These are phyloP conservation scores for Muricea muricata DNA, from an alignment of 92 coral and sea anemone species.

Conservation along the genomic window DNA sequence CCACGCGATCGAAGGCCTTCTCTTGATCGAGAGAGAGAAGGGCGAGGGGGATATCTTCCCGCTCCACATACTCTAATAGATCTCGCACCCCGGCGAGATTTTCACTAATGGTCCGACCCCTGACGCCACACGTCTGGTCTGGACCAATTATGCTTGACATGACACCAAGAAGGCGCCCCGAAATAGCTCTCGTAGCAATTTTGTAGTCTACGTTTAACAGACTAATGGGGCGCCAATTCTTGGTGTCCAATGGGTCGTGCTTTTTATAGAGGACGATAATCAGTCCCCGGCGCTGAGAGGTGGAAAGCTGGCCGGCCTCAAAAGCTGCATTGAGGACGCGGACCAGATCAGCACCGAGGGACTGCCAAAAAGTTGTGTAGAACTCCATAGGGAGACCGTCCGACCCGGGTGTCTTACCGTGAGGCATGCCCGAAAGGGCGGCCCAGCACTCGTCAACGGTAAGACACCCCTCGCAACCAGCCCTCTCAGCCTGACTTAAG, in stretches of 20 bases:
- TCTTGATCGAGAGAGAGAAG: constrained; percentile 63
- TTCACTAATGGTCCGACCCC: constrained; percentile 52
- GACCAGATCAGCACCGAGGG: constrained; percentile 43
- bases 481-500: not conserved
- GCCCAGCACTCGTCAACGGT: constrained; percentile 17
- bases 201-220: constrained; percentile 67
- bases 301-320: constrained; percentile 18
- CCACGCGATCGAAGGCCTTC: constrained; percentile 64
- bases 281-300: constrained; percentile 38
- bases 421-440: constrained; percentile 52
- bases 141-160: constrained; percentile 37
- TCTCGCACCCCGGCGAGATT: too few species aligned
- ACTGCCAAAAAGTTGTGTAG: constrained; percentile 56
- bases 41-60: constrained; percentile 22
- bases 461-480: constrained; percentile 53
- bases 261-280: constrained; percentile 63
- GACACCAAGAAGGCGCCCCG: constrained; percentile 46
- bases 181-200: not conserved
- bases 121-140: constrained; percentile 62
- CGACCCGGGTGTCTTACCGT: constrained; percentile 49
- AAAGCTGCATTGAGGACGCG: not conserved
- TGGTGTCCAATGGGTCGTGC: constrained; percentile 31
- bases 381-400: constrained; percentile 74
- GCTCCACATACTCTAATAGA: constrained; percentile 21
- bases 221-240: constrained; percentile 72